Base-by-base conservation (phyloP, 2,797 vertebrate genomes). In the Urophycis tenuis region DNA sequence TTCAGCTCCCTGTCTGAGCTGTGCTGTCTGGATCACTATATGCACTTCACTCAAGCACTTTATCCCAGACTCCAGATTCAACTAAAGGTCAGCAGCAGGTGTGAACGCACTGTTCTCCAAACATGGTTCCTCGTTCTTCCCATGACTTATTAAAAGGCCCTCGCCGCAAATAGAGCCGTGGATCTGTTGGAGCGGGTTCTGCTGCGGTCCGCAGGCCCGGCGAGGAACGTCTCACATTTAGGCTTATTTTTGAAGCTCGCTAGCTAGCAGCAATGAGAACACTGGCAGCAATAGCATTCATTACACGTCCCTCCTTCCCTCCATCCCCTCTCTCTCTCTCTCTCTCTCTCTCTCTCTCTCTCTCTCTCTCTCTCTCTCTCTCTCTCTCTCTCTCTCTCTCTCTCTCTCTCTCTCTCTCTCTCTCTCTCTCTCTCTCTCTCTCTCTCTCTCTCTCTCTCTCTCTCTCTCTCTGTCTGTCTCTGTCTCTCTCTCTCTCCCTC, bases 111-210 rank as follows among this genome's bases (percentile, higher is more conserved):
- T 22, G 11, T 81, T 78, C 76, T 83, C 49, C 22, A 71, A 64
- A 67, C 49, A 78, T 76, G 3, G 1, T 76, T 77, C 70, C 35
- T 70, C 73, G 80, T 79, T 82, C 73, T 75, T 80, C 79, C 45
- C 72, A 70, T 84, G 84, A 78, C 82, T 87, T 88, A 87, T 88
- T 85, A 83, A 89, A 84, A 85, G 83, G 79, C 76, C 36, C 53
- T 17, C 32, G 71, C 83, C 73, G 49, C 75, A 81, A 88, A 91
- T 87, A 86, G 85, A 83, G 75, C 67, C 75, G 72, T 49, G 64
- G 79, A 79, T 76, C 60, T 36, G 75, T 76, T 79, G 53, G 83
- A 60, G 77, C 77, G 84, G 79, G 82, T 32, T 75, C 69, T 60
- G 30, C 41, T 15, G 69, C 69, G 5, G 35, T 82, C 67, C 29